Conservation (phyloP, 2,888 invertebrate species). For the Vesta saturnalis region DNA sequence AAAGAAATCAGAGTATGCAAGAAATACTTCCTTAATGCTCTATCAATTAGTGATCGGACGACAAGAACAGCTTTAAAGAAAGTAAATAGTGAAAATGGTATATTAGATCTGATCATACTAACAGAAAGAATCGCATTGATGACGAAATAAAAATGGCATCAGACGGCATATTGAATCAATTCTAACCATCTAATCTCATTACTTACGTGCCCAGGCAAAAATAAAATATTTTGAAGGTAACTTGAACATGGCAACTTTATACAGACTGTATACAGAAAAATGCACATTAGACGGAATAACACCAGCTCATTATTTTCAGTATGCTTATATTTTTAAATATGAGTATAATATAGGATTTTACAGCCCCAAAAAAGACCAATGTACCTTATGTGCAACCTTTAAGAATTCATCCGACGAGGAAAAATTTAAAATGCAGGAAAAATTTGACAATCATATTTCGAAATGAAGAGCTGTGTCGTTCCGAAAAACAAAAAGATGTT, state of each 20-base stretch:
- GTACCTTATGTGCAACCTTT: constrained; percentile 12
- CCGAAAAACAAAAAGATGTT: constrained; percentile 13
- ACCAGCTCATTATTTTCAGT: neutral
- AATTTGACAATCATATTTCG: constrained; percentile 3
- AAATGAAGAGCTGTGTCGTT: neutral
- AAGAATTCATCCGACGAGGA: constrained; percentile 2
- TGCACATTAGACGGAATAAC: neutral
- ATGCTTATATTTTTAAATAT: constrained; percentile 2
- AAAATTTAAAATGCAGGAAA: constrained; percentile 4
- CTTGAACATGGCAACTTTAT: neutral
- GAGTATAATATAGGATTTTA: neutral
- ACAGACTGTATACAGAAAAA: constrained; percentile 2
- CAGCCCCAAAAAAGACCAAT: constrained; percentile 25
- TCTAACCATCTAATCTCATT: neutral
- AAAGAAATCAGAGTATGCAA: neutral
- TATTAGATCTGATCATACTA: neutral
- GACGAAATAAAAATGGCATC: neutral
- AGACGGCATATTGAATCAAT: constrained; percentile 4
- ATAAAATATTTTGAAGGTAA: constrained; percentile 7
- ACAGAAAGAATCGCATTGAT: neutral
- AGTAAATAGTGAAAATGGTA: neutral
- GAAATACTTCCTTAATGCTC: neutral
- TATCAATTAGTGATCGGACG: neutral
- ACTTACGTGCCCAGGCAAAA: constrained; percentile 6
- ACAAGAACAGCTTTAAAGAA: neutral